Evolutionary conservation across 2,113 vertebrate species (phyloP).

Genomic region (Microcebus jonahi): DNA sequence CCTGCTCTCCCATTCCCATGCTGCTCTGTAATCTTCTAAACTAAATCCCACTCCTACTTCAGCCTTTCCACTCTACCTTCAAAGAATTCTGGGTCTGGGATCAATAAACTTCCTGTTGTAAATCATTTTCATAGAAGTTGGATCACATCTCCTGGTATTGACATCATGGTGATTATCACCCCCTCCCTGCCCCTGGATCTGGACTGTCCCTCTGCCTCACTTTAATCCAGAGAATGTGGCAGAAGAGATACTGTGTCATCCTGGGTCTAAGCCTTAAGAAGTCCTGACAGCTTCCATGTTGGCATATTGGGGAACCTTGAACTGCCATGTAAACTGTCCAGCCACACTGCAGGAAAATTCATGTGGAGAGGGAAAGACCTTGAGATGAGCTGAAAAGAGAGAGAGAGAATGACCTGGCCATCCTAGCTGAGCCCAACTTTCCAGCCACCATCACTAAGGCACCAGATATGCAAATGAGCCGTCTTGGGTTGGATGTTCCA

Average conservation of each 20-base stretch:
- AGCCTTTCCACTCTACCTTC: not conserved
- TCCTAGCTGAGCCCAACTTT: not conserved
- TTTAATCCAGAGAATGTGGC: not conserved
- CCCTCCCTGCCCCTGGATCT: not conserved
- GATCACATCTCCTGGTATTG: not conserved
- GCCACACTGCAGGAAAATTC: not conserved
- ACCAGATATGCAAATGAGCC: not conserved
- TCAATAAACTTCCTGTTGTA: not conserved
- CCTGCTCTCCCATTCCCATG: not conserved
- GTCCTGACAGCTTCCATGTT: not conserved
- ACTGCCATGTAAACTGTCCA: not conserved
- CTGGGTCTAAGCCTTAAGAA: not conserved
- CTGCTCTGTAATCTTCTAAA: not conserved
- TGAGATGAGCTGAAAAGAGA: not conserved
- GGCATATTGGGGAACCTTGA: not conserved
- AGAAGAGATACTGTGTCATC: not conserved
- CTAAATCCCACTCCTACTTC: not conserved
- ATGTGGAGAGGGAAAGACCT: not conserved
- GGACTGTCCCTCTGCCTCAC: not conserved
- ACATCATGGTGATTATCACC: not conserved
- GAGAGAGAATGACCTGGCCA: not conserved
- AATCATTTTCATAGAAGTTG: not conserved
- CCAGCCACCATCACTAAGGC: not conserved
- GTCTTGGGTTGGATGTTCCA: not conserved
- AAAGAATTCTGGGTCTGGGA: not conserved